A percentile compares a stretch with the other conserved stretches of the same genome.
These are phyloP conservation scores for Sebastiscus tertius DNA, from an alignment of 2,797 vertebrate genomes.

Conservation along the genomic window DNA sequence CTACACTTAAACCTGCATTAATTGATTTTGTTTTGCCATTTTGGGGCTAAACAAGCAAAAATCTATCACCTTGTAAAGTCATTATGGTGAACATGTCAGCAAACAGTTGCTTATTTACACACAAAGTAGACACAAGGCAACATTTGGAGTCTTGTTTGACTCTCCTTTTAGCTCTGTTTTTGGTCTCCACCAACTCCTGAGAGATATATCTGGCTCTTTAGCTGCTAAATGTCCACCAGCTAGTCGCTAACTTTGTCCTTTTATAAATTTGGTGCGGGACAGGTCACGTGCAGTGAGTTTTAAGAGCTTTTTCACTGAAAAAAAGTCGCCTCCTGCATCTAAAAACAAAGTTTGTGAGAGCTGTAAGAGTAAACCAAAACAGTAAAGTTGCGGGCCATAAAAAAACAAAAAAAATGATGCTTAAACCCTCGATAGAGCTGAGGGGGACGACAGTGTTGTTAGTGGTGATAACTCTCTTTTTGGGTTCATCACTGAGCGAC, in stretches of 20 bases:
- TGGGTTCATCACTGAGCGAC: background rate
- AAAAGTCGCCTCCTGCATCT: background rate
- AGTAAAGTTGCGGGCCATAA: too few species aligned
- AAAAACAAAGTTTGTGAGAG: background rate
- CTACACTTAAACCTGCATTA: background rate
- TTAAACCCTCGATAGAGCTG: background rate
- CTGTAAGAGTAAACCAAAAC: background rate
- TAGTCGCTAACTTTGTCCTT: background rate
- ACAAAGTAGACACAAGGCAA: background rate
- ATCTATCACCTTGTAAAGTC: background rate
- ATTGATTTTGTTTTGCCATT: background rate
- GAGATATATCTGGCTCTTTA: background rate
- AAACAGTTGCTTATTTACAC: background rate
- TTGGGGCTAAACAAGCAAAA: background rate
- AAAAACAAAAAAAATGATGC: background rate
- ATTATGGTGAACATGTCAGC: background rate
- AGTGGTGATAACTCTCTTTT: background rate
- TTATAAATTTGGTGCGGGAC: background rate
- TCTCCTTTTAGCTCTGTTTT: background rate
- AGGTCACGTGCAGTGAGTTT: background rate
- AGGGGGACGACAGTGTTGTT: background rate
- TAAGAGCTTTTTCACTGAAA: background rate
- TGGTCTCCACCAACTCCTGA: background rate
- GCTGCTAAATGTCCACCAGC: background rate
- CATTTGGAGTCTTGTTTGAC: background rate